phyloP scores from a whole-genome alignment of 1,140 invertebrate species.

The Pseudomyrmex gracilis region DNA sequence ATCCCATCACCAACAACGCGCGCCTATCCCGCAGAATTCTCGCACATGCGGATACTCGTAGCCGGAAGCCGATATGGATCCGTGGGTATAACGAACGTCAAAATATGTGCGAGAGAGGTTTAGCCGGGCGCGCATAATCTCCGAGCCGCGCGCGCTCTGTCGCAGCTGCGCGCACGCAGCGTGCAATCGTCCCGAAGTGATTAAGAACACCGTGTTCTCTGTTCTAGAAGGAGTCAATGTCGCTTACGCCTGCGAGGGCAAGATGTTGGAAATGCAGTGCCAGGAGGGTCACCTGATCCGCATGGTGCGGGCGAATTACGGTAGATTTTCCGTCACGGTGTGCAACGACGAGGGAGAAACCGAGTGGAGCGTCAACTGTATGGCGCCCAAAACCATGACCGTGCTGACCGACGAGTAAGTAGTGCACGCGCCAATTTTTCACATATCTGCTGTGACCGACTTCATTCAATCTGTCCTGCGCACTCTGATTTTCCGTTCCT shows the following conservation, averaged over 20 bases:
- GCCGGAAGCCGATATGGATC: constrained; percentile 31
- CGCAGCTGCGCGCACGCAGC: neutral
- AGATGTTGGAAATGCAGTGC: constrained; percentile 94
- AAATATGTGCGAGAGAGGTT: neutral
- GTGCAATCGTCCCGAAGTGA: constrained; percentile 12
- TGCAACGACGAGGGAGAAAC: constrained; percentile 98
- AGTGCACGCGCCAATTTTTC: constrained; percentile 41
- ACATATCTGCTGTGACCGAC: constrained; percentile 41
- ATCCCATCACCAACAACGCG: constrained; percentile 29
- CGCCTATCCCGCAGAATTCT: constrained; percentile 21
- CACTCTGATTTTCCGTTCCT: constrained; percentile 1
- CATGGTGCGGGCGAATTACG: constrained; percentile 97
- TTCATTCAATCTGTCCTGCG: constrained; percentile 38
- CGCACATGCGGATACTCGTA: constrained; percentile 14
- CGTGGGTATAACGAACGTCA: constrained; percentile 14
- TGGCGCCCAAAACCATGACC: constrained; percentile 93
- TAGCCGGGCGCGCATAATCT: constrained; percentile 32
- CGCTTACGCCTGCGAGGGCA: constrained; percentile 97
- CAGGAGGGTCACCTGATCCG: constrained; percentile 95
- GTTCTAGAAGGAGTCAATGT: constrained; percentile 93
- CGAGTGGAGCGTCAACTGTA: constrained; percentile 98
- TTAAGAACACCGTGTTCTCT: constrained; percentile 59
- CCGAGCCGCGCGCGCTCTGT: neutral
- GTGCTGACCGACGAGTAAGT: constrained; percentile 92
- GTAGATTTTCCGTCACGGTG: constrained; percentile 97